Evolutionary conservation across 2,797 vertebrate genomes (phyloP).

Genomic region (Gambelia wislizenii): DNA sequence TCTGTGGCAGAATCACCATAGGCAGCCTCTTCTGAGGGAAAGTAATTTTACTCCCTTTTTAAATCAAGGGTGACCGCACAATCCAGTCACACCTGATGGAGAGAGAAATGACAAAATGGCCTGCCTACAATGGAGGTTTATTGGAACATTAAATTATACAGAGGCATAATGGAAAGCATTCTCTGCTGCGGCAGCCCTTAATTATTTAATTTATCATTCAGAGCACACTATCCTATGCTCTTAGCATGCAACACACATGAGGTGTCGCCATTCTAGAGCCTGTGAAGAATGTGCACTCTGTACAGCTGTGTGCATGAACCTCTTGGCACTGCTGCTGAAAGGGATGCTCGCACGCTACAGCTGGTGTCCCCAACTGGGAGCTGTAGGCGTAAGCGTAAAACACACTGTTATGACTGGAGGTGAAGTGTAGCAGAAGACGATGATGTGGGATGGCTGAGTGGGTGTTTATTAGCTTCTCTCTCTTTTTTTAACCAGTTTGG

Average conservation of each 20-base stretch:
- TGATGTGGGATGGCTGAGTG: rapidly evolving
- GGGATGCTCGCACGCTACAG: background rate
- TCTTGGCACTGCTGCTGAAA: background rate
- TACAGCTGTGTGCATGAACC: background rate
- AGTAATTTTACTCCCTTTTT: background rate
- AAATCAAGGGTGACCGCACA: background rate
- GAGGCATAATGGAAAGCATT: background rate
- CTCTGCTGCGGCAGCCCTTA: background rate
- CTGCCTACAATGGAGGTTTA: background rate
- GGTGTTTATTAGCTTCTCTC: background rate
- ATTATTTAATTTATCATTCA: conserved; percentile 15
- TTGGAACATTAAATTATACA: background rate
- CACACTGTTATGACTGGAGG: background rate
- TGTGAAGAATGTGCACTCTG: rapidly evolving
- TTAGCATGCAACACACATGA: background rate
- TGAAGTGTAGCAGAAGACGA: background rate
- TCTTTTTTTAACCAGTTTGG: conserved; percentile 32
- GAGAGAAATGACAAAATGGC: background rate
- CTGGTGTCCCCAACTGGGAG: conserved; percentile 17
- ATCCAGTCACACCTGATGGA: background rate
- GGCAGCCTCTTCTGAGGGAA: background rate
- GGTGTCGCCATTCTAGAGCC: background rate
- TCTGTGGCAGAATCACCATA: background rate
- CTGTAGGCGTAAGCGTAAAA: background rate
- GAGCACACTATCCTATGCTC: background rate